These are phyloP conservation scores for Sesamia inferens DNA, from an alignment of 2,888 invertebrate species.

Conservation along the genomic window DNA sequence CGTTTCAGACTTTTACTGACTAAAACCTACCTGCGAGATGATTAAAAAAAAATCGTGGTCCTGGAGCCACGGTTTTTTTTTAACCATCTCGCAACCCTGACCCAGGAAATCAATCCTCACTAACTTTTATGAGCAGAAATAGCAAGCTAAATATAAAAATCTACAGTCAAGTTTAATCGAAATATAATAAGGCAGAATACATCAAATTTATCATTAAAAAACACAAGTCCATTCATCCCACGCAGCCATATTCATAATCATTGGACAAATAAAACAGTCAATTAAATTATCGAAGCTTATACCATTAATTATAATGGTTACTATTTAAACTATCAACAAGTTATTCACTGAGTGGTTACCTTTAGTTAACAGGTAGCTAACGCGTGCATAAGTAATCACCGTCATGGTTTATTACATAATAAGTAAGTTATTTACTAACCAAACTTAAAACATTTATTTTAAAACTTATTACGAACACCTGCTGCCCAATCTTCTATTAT, in stretches of 20 bases:
- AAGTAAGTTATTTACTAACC: not conserved
- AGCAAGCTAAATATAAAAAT: too few species aligned
- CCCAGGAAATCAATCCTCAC: too few species aligned
- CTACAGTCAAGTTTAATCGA: too few species aligned
- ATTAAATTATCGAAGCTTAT: not conserved
- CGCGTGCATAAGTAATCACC: not conserved
- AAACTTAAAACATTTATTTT: not conserved
- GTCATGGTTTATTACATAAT: not conserved
- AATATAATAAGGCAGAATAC: too few species aligned
- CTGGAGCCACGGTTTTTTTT: too few species aligned
- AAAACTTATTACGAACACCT: too few species aligned
- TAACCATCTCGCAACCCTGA: too few species aligned
- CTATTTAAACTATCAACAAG: not conserved
- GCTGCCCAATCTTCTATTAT: too few species aligned
- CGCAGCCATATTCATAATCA: not conserved
- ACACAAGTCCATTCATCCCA: not conserved
- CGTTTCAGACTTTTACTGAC: too few species aligned
- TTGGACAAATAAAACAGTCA: not conserved
- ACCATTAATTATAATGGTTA: constrained; percentile 2
- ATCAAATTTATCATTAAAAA: not conserved
- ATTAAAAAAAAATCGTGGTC: too few species aligned
- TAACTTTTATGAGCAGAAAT: too few species aligned
- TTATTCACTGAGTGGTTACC: not conserved
- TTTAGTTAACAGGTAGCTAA: not conserved
- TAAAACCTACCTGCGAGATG: too few species aligned